A percentile compares a stretch with the other conserved stretches of the same genome.
These are phyloP conservation scores for Cephus rjabovi DNA, from an alignment of 2,888 invertebrate species.

Conservation along the genomic window DNA sequence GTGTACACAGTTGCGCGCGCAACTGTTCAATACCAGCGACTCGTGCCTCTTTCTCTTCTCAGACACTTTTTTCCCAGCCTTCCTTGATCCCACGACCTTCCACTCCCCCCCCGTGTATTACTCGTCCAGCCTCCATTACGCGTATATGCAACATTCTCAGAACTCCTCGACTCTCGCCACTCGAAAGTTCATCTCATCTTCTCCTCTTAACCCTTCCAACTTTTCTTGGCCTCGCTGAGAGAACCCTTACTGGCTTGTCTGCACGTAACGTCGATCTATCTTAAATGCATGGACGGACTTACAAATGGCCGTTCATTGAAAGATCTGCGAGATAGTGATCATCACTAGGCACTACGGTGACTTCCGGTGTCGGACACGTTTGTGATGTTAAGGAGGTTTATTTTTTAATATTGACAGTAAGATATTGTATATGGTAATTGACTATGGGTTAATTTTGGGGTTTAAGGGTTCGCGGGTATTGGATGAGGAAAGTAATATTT, in stretches of 20 bases:
- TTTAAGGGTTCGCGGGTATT: background rate
- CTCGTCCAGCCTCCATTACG: background rate
- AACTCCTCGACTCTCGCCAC: constrained; percentile 12
- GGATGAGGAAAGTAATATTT: background rate
- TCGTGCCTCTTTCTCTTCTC: constrained; percentile 23
- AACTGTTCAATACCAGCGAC: constrained; percentile 50
- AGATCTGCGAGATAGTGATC: background rate
- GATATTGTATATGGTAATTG: background rate
- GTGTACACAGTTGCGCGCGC: constrained; percentile 48
- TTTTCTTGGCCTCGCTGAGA: background rate
- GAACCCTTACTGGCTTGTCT: background rate
- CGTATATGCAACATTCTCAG: background rate
- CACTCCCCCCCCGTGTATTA: background rate
- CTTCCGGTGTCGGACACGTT: background rate
- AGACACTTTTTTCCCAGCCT: constrained; percentile 29
- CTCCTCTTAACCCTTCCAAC: constrained; percentile 26
- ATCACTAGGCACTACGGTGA: background rate
- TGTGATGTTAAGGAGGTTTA: background rate
- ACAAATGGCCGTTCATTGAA: background rate
- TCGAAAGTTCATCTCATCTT: constrained; percentile 54
- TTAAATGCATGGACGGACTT: background rate
- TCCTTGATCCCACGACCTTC: background rate
- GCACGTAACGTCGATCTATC: background rate
- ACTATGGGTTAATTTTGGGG: background rate
- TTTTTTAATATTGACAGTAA: background rate